Evolutionary conservation across 2,888 invertebrate genomes (phyloP), one percentile per base, ranked within the genome.

Genomic region (Heliconius cydno): DNA sequence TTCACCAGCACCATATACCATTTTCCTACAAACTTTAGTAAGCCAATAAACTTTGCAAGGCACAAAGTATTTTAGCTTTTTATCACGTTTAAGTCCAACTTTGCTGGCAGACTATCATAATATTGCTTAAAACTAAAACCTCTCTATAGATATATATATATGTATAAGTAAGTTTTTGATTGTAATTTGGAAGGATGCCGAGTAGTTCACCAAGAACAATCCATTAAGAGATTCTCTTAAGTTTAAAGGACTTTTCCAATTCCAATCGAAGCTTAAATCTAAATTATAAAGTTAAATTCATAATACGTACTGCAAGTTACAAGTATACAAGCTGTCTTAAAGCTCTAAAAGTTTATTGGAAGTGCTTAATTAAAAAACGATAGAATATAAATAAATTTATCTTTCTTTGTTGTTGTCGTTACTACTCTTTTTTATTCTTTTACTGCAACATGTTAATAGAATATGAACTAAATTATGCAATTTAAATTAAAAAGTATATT

Each of bases 271-370:
- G 80, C 82, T 81, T 79, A 80, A 82, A 67, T 79, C 80, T 81
- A 80, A 82, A 81, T 82, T 82, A 82, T 81, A 80, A 81, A 82
- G 81, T 80, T 81, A 81, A 82, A 79, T 80, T 81, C 79, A 82
- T 81, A 82, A 82, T 81, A 80, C 80, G 77, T 81, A 81, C 79
- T 75, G 71, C 68, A 79, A 82, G 77, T 81, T 79, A 77, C 78
- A 80, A 80, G 82, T 82, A 28, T 82, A 82, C 80, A 76, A 81
- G 77, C 77, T 82, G 81, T 86, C 85, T 84, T 77, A 77, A 80
- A 78, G 74, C 75, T 80, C 68, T 65, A 63, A 68, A 76, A 80
- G 72, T 79, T 82, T 79, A 65, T 28, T 68, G 41, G 66, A 46
- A 65, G 22, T 46, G 25, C 19, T 65, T 22, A 60, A 38, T 75